phyloP scores from a whole-genome alignment of 2,797 vertebrate genomes.

The Melanogrammus aeglefinus region DNA sequence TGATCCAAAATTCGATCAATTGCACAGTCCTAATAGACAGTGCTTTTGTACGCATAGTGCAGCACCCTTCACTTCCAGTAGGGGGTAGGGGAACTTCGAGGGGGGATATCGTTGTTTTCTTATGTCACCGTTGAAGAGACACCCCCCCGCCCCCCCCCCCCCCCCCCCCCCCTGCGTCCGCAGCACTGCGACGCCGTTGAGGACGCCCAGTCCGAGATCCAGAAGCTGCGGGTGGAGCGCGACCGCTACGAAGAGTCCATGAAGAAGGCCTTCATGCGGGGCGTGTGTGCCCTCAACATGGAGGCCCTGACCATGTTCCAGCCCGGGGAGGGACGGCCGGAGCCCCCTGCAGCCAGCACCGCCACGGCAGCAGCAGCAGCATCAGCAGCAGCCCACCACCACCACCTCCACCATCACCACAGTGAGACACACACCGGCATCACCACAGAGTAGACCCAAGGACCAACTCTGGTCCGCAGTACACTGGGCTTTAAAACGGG shows the following conservation, averaged over 20 bases:
- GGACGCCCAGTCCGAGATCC: conserved; percentile 81
- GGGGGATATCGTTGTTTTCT: not conserved
- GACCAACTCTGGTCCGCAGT: not conserved
- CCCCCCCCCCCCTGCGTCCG: not conserved
- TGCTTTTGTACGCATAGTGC: not conserved
- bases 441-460: not conserved
- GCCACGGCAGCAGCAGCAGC: too few species aligned
- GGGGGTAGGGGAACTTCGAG: not conserved
- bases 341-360: conserved; percentile 42
- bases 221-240: conserved; percentile 80
- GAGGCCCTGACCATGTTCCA: conserved; percentile 95
- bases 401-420: conserved; percentile 54
- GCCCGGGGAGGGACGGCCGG: conserved; percentile 67
- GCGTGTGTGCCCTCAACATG: conserved; percentile 94
- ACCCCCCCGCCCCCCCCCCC: too few species aligned
- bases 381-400: not conserved
- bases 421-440: conserved; percentile 49
- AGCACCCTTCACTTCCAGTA: not conserved
- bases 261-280: conserved; percentile 98
- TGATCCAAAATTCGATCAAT: too few species aligned
- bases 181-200: conserved; percentile 81
- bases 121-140: too few species aligned
- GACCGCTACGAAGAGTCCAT: conserved; percentile 89
- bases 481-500: not conserved
- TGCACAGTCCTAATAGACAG: not conserved